Conservation (phyloP, 2,797 vertebrate species). For the Onychomys arenicola region DNA sequence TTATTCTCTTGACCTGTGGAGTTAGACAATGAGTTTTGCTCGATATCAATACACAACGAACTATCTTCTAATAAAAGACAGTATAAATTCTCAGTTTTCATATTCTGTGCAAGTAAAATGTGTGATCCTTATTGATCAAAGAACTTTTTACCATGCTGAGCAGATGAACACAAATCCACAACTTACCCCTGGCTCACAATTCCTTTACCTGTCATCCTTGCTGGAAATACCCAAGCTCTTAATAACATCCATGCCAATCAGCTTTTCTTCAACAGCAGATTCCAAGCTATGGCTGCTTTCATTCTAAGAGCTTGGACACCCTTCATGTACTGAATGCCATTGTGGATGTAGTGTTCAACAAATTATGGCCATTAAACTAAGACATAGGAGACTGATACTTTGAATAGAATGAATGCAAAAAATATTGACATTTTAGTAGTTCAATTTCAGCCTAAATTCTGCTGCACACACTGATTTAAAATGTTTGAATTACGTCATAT, state of each 20-base stretch:
- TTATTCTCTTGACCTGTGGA: not conserved
- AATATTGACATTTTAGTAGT: slow-evolving; percentile 15
- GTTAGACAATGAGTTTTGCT: not conserved
- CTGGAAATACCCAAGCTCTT: slow-evolving; percentile 11
- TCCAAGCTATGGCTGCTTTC: not conserved
- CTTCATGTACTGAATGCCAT: not conserved
- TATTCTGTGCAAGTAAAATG: slow-evolving; percentile 22
- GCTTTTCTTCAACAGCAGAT: not conserved
- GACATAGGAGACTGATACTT: not conserved
- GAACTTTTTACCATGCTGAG: not conserved
- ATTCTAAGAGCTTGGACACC: not conserved
- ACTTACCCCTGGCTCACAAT: not conserved
- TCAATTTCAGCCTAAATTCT: slow-evolving; percentile 23
- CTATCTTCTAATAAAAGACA: not conserved
- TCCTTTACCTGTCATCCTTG: not conserved
- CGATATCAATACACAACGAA: not conserved
- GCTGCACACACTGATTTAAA: not conserved
- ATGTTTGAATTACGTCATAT: not conserved
- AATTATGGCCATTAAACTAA: not conserved
- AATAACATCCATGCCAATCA: not conserved
- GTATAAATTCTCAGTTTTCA: not conserved
- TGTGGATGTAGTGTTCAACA: slow-evolving; percentile 2
- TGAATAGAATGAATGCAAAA: slow-evolving; percentile 39
- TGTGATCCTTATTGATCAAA: not conserved
- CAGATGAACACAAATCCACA: not conserved